Base-by-base conservation (phyloP, 2,113 vertebrate species). In the Notarius quadriscutis region DNA sequence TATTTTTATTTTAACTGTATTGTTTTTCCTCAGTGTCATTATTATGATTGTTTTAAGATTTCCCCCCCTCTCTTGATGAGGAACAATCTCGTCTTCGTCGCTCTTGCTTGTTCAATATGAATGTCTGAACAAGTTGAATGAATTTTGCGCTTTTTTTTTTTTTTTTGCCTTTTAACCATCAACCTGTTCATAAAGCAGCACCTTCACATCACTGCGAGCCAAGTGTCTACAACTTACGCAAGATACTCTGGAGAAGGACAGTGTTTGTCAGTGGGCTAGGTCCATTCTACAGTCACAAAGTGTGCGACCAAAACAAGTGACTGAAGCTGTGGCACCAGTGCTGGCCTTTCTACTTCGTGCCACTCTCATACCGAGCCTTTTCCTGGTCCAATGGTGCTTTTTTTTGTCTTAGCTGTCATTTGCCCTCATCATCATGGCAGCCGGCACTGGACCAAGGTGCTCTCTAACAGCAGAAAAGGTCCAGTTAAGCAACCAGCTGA, bases 1-100 rank as follows among this genome's bases (percentile, higher is more conserved):
- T 86, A 89, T 91, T 93, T 95, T 92, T 92, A 94, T 94, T 88
- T 90, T 84, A 89, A 87, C 89, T 90, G 90, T 88, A 91, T 89
- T 94, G 93, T 93, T 94, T 87, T 93, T 94, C 91, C 91, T 94
- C 94, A 93, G 93, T 94, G 92, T 95, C 94, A 91, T 93, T 95
- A 93, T 94, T 91, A 93, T 94, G 91, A 93, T 94, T 92, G 87
- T 89, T 93, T 89, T 93, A 88, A 90, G 4, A 90, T 51, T 57
- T 22, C 92, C 84, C 93, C 90, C n/a, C 86, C 92, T 87, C 89
- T 89, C 90, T 93, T 78, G 88, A 89, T 89, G 92, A 89, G 89
- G 90, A 91, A 89, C 57, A 48, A 88, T 30, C 27, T 92, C 93
- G 90, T 81, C 93, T 92, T 89, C 89, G 91, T 93, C 91, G 92